phyloP scores from a whole-genome alignment of 1,140 invertebrate genomes.

The Cyrtorhinus lividipennis region DNA sequence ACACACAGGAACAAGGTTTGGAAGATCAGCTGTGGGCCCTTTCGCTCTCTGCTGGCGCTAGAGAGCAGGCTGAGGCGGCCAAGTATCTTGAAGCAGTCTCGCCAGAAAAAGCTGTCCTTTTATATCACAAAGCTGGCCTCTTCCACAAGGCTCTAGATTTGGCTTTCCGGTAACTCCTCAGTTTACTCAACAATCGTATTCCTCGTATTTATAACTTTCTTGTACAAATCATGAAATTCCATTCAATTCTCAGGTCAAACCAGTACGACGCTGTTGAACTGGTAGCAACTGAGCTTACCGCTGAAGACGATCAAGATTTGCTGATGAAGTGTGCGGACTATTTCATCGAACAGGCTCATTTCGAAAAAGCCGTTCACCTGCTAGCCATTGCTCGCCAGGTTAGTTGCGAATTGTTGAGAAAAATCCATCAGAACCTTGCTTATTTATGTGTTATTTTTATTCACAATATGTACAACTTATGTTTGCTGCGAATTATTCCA shows the following conservation, averaged over 20 bases:
- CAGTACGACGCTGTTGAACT: constrained; percentile 67
- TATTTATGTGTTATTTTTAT: too few species aligned
- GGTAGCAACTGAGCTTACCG: constrained; percentile 66
- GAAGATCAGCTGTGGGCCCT: constrained; percentile 74
- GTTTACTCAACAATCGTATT: too few species aligned
- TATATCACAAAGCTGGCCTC: constrained; percentile 86
- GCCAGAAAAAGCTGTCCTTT: constrained; percentile 73
- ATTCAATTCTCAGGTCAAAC: constrained; percentile 36
- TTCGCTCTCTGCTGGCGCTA: constrained; percentile 54
- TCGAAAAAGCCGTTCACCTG: constrained; percentile 73
- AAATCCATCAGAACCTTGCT: too few species aligned
- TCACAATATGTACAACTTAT: too few species aligned
- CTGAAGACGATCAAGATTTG: constrained; percentile 65
- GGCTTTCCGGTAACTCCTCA: constrained; percentile 53
- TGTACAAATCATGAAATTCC: too few species aligned
- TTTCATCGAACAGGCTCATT: constrained; percentile 70
- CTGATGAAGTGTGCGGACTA: constrained; percentile 73
- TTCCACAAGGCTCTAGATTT: constrained; percentile 85
- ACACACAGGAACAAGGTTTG: constrained; percentile 58
- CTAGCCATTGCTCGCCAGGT: constrained; percentile 62
- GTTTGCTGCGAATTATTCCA: too few species aligned
- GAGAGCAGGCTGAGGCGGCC: constrained; percentile 77
- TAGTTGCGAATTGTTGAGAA: too few species aligned
- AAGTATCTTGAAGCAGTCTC: constrained; percentile 65
- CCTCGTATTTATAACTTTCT: too few species aligned